Percentiles rank a stretch among this genome's conserved stretches.
Conservation (phyloP, 2,113 vertebrate species). For the Petaurus breviceps region DNA sequence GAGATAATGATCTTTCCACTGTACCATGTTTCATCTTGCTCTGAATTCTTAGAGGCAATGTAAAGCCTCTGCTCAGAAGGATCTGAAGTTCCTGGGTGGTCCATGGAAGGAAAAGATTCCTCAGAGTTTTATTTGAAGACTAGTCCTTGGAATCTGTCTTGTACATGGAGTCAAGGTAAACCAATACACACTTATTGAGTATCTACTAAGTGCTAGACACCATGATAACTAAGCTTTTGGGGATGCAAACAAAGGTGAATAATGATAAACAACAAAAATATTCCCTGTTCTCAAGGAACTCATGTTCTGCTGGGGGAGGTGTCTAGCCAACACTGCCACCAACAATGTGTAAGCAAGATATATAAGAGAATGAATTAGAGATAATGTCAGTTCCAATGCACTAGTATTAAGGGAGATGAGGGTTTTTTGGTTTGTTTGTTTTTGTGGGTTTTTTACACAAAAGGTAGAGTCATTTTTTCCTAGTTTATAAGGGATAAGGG, state of each 20-base stretch:
- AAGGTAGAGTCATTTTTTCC: neutral
- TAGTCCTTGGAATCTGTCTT: neutral
- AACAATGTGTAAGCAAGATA: neutral
- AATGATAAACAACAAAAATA: neutral
- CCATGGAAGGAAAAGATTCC: slow-evolving; percentile 17
- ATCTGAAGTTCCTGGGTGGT: slow-evolving; percentile 9
- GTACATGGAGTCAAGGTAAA: slow-evolving; percentile 6
- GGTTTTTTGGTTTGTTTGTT: too few species aligned
- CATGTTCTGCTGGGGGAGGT: neutral
- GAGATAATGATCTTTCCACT: neutral
- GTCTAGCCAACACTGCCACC: too few species aligned
- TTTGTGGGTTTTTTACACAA: neutral
- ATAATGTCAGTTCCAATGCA: neutral
- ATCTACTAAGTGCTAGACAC: neutral
- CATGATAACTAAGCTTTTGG: neutral
- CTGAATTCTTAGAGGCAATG: neutral
- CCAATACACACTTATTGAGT: neutral
- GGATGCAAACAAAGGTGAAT: neutral
- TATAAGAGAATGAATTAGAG: neutral
- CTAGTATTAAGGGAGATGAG: neutral
- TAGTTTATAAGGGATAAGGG: slow-evolving; percentile 8
- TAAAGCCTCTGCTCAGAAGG: neutral
- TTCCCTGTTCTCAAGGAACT: neutral
- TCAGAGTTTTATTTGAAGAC: slow-evolving; percentile 11
- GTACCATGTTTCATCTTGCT: neutral